Base-by-base conservation (phyloP, 2,888 invertebrate genomes). In the Blastobasis lacticolella region DNA sequence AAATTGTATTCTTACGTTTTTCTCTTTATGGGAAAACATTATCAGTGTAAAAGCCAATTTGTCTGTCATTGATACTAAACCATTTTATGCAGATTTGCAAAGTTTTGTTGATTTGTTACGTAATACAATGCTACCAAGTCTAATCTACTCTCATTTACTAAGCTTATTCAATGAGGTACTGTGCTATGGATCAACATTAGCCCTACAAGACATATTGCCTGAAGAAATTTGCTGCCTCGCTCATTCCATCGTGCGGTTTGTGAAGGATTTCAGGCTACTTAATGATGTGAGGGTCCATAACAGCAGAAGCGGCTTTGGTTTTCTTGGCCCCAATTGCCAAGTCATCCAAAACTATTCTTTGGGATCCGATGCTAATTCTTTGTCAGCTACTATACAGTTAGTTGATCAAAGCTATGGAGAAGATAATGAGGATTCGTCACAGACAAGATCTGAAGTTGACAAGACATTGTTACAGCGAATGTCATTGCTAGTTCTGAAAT, bases 1-100 rank as follows among this genome's bases (percentile, higher is more conserved):
- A 79, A 92, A 92, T 64, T 93, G 93, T 75, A 90, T 93, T 64
- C 83, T 96, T 51, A 95, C 95, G 48, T 97, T 96, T 75, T 90
- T 97, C 59, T 92, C 94, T 49, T 81, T 97, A 42, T 96, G 96
- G 96, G 95, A 96, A 73, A 94, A 94, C 60, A 95, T 96, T 10
- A 96, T 97, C 70, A 95, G 96, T 51, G 95, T 96, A 0, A 95
- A 95, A 82, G 95, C 96, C 36, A 96, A 96, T 86, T 90, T 97
- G 51, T 95, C 96, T 45, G 94, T 96, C 38, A 93, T 95, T 57
- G 96, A 96, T 71, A 96, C 95, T 0, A 94, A 96, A 74, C 94
- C 95, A 4, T 97, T 96, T 77, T 95, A 96, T 75, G 93, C 94
- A 0, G 94, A 95, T 70, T 79, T 96, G 61, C 94, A 95, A 63